A percentile compares a stretch with the other conserved stretches of the same genome.
Evolutionary conservation across 2,888 invertebrate genomes (phyloP).

Genomic region (Himalopsyche tibetana): DNA sequence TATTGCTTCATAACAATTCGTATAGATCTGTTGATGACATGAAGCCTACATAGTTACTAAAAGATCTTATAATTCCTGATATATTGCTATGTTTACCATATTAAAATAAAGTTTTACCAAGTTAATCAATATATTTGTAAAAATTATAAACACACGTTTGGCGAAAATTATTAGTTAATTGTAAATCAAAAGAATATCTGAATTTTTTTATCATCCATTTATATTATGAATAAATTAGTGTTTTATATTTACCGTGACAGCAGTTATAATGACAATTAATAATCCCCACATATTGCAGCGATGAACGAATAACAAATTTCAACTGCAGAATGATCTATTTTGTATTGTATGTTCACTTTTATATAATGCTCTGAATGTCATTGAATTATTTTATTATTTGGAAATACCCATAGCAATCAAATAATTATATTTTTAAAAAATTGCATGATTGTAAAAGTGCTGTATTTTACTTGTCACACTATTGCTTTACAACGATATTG

Average conservation of each 20-base stretch:
- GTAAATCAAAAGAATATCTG: too few species aligned
- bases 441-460: neutral
- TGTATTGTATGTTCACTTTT: neutral
- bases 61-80: too few species aligned
- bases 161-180: neutral
- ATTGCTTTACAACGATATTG: neutral
- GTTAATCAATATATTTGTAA: too few species aligned
- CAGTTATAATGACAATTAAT: neutral
- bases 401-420: neutral
- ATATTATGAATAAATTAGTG: neutral
- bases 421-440: conserved; percentile 10
- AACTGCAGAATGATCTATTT: neutral
- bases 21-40: neutral
- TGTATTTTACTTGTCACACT: conserved; percentile 12
- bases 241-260: neutral
- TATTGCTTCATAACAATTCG: neutral
- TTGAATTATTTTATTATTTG: neutral
- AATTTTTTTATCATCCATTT: neutral
- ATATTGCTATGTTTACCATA: too few species aligned
- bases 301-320: neutral
- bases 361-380: neutral
- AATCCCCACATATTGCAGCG: neutral
- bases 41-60: too few species aligned
- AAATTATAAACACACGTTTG: neutral
- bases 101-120: too few species aligned